Conservation (phyloP, 2,888 invertebrate genomes). For the Sinohyriopsis cumingii region DNA sequence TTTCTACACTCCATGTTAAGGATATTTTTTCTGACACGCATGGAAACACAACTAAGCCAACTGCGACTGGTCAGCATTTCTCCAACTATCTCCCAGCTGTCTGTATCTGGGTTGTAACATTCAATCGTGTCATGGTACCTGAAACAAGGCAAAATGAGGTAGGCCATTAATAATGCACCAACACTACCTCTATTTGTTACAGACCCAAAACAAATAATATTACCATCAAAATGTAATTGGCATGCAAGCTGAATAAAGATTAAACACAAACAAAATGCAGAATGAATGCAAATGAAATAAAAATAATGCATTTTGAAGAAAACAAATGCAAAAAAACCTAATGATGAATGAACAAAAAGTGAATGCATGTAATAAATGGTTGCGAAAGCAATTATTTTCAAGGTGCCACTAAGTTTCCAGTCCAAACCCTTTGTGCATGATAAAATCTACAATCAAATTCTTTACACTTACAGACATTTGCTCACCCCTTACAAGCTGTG, state of each 20-base stretch:
- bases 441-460: no score
- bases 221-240: not conserved
- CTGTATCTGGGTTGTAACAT: slow-evolving; percentile 71
- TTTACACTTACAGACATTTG: no score
- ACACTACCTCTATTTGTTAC: not conserved
- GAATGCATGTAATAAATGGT: no score
- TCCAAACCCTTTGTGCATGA: no score
- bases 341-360: no score
- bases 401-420: no score
- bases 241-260: not conserved
- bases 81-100: slow-evolving; percentile 73
- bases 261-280: not conserved
- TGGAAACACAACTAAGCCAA: slow-evolving; percentile 73
- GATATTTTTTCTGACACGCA: slow-evolving; percentile 52
- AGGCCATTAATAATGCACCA: no score
- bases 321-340: no score
- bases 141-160: slow-evolving; percentile 16
- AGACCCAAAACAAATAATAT: not conserved
- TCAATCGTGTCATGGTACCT: slow-evolving; percentile 75
- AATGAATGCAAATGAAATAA: not conserved
- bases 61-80: slow-evolving; percentile 74
- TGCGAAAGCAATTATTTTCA: no score
- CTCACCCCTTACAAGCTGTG: no score
- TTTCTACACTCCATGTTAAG: slow-evolving; percentile 45
- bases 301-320: not conserved